Evolutionary conservation across 2,888 invertebrate species (phyloP).

Genomic region (Chymomyza procnemis): DNA sequence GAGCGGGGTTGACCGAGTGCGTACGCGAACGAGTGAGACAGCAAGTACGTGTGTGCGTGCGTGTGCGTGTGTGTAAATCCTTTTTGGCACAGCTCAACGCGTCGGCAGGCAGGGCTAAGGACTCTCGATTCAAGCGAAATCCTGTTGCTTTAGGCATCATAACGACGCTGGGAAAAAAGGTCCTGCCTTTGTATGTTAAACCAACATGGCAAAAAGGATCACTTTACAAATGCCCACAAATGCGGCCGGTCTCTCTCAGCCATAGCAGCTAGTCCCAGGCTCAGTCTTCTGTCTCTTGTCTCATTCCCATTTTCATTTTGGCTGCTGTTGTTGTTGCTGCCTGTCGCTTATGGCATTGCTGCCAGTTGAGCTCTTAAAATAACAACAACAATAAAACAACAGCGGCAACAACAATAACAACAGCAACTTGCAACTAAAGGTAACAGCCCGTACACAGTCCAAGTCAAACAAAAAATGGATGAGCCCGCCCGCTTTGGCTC

Average conservation of each 20-base stretch:
- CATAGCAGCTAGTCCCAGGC: neutral
- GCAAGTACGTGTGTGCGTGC: neutral
- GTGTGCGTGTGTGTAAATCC: slow-evolving; percentile 53
- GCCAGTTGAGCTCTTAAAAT: slow-evolving; percentile 19
- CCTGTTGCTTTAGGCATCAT: slow-evolving; percentile 1
- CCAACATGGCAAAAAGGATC: slow-evolving; percentile 54
- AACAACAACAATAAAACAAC: slow-evolving; percentile 32
- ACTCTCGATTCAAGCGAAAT: neutral
- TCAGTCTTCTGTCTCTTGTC: slow-evolving; percentile 6
- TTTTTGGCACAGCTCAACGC: slow-evolving; percentile 72
- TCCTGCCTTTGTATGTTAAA: slow-evolving; percentile 30
- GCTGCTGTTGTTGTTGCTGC: slow-evolving; percentile 44
- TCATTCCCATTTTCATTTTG: slow-evolving; percentile 23
- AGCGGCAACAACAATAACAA: slow-evolving; percentile 24
- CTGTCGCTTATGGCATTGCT: slow-evolving; percentile 68
- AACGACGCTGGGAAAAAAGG: slow-evolving; percentile 28
- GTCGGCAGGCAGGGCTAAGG: slow-evolving; percentile 19
- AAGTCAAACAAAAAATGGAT: slow-evolving; percentile 22
- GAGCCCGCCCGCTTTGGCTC: neutral
- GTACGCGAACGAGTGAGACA: slow-evolving; percentile 3
- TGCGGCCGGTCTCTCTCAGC: slow-evolving; percentile 60
- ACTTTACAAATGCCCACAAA: slow-evolving; percentile 73
- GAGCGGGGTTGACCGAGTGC: neutral
- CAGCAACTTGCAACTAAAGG: slow-evolving; percentile 33
- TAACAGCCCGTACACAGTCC: slow-evolving; percentile 46